phyloP scores from a whole-genome alignment of 2,797 vertebrate genomes.

The Haliaeetus albicilla region DNA sequence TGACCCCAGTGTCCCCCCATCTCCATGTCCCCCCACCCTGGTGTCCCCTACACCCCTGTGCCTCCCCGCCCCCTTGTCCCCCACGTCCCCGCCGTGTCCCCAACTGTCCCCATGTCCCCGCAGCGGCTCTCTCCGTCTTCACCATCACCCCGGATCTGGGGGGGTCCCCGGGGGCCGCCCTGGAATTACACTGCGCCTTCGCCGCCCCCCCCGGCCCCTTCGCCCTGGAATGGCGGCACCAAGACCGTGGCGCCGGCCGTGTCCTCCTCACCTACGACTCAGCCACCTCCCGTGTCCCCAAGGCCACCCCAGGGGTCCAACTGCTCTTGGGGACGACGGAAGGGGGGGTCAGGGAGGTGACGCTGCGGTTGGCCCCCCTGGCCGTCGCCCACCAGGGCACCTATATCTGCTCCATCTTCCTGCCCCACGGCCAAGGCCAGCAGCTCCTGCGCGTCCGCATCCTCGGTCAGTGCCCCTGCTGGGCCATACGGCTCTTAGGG shows the following conservation, averaged over 20 bases:
- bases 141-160: slow-evolving; percentile 60
- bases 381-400: slow-evolving; percentile 79
- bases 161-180: slow-evolving; percentile 51
- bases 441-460: slow-evolving; percentile 81
- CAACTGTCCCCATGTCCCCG: neutral
- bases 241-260: slow-evolving; percentile 80
- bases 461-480: neutral
- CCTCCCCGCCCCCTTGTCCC: too few species aligned
- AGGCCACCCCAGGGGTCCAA: slow-evolving; percentile 18
- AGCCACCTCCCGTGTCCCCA: slow-evolving; percentile 64
- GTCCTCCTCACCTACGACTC: slow-evolving; percentile 82
- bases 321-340: slow-evolving; percentile 65
- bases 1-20: too few species aligned
- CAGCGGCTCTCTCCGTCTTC: slow-evolving; percentile 81
- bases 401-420: slow-evolving; percentile 83
- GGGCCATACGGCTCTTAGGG: neutral
- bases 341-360: slow-evolving; percentile 71
- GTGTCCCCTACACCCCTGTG: too few species aligned
- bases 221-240: slow-evolving; percentile 87
- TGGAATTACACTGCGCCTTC: slow-evolving; percentile 80
- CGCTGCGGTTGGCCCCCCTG: slow-evolving; percentile 74
- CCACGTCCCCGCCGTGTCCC: too few species aligned
- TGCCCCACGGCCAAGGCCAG: slow-evolving; percentile 84
- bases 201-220: slow-evolving; percentile 73
- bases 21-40: too few species aligned